These are phyloP conservation scores for Cerceris rybyensis DNA, from an alignment of 2,888 invertebrate species.

Conservation along the genomic window DNA sequence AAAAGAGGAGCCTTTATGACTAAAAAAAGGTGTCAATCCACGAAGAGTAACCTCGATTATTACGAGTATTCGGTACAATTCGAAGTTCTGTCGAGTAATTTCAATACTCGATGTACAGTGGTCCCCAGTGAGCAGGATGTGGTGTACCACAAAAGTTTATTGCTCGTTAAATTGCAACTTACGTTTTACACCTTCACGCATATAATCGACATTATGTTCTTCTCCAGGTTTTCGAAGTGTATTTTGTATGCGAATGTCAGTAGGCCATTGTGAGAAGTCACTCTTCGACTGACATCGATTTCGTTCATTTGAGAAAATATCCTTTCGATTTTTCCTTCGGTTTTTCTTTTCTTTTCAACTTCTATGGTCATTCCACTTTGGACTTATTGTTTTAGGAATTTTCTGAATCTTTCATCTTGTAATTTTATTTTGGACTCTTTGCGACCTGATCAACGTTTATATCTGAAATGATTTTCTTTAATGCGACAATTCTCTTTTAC, in stretches of 20 bases:
- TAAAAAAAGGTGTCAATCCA: neutral
- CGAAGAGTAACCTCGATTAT: conserved; percentile 3
- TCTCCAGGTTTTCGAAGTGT: conserved; percentile 18
- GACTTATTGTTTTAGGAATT: too few species aligned
- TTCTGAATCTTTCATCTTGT: too few species aligned
- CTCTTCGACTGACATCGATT: neutral
- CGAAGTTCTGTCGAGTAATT: conserved; percentile 1
- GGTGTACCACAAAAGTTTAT: conserved; percentile 65
- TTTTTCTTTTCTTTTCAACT: neutral
- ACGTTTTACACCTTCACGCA: conserved; percentile 35
- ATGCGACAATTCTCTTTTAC: too few species aligned
- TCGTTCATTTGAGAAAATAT: neutral
- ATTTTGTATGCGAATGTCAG: conserved; percentile 1
- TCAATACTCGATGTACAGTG: conserved; percentile 21
- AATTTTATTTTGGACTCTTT: too few species aligned
- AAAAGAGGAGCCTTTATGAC: neutral
- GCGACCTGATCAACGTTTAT: too few species aligned
- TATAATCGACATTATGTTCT: conserved; percentile 52
- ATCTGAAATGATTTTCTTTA: too few species aligned
- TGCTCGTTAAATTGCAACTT: conserved; percentile 62
- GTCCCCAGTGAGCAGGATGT: conserved; percentile 59
- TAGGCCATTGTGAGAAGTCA: neutral
- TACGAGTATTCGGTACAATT: conserved; percentile 11
- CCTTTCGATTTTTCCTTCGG: neutral
- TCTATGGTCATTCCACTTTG: too few species aligned